A percentile compares a stretch with the other conserved stretches of the same genome.
phyloP scores from a whole-genome alignment of 2,888 invertebrate species.

The Apeira syringaria region DNA sequence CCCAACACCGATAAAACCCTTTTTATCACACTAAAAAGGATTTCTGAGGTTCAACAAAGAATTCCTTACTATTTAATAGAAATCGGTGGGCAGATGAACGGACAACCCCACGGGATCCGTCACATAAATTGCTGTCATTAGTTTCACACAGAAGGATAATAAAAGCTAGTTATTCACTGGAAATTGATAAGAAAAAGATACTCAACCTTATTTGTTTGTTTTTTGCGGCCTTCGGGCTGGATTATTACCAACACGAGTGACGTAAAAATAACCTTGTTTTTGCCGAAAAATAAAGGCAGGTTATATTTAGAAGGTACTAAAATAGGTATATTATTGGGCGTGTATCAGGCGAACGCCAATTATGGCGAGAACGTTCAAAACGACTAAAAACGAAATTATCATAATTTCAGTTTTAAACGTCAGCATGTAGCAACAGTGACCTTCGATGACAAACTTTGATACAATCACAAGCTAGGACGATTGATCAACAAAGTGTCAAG shows the following conservation, averaged over 20 bases:
- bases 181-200: constrained; percentile 15
- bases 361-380: too few relatives aligned
- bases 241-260: constrained; percentile 3
- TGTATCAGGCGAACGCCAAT: too few relatives aligned
- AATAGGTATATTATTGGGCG: too few relatives aligned
- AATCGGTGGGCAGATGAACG: constrained; percentile 43
- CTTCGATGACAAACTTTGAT: too few relatives aligned
- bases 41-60: constrained; percentile 64
- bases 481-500: too few relatives aligned
- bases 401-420: too few relatives aligned
- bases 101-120: constrained; percentile 35
- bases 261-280: constrained; percentile 7
- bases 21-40: constrained; percentile 71
- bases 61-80: constrained; percentile 57
- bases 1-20: constrained; percentile 75
- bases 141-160: constrained; percentile 34
- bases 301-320: too few relatives aligned
- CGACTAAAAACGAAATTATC: too few relatives aligned
- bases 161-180: constrained; percentile 27
- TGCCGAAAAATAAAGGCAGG: constrained; percentile 1
- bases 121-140: constrained; percentile 42
- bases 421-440: too few relatives aligned
- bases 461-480: too few relatives aligned
- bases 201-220: constrained; percentile 6
- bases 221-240: constrained; percentile 3